These are phyloP conservation scores for Phrynosoma platyrhinos DNA, from an alignment of 2,113 vertebrate genomes.

Conservation along the genomic window DNA sequence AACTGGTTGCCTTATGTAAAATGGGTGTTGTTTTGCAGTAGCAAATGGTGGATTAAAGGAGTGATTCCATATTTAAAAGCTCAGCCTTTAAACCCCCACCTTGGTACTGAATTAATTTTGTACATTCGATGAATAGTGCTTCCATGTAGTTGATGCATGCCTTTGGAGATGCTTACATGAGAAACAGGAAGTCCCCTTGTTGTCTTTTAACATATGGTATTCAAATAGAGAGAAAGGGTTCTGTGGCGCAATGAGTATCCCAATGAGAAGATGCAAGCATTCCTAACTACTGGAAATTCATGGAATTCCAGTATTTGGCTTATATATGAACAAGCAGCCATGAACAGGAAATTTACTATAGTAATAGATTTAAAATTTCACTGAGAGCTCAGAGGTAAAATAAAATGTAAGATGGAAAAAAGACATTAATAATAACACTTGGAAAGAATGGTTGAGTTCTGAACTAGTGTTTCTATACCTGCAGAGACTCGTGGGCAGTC, in stretches of 20 bases:
- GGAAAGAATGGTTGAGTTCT: not conserved
- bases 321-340: not conserved
- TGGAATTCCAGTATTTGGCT: not conserved
- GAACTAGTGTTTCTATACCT: slow-evolving; percentile 79
- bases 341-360: not conserved
- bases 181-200: not conserved
- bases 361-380: not conserved
- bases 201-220: not conserved
- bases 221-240: not conserved
- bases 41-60: not conserved
- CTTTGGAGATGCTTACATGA: not conserved
- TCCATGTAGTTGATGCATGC: not conserved
- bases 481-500: slow-evolving; percentile 95
- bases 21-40: not conserved
- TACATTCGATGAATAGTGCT: not conserved
- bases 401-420: not conserved
- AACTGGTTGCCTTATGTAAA: not conserved
- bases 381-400: not conserved
- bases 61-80: not conserved
- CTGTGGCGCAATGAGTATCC: not conserved
- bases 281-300: slow-evolving; percentile 8
- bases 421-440: not conserved
- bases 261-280: slow-evolving; percentile 4
- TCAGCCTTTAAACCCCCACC: not conserved
- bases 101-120: not conserved